phyloP scores from a whole-genome alignment of 2,113 vertebrate species.

The Sapayoa aenigma region DNA sequence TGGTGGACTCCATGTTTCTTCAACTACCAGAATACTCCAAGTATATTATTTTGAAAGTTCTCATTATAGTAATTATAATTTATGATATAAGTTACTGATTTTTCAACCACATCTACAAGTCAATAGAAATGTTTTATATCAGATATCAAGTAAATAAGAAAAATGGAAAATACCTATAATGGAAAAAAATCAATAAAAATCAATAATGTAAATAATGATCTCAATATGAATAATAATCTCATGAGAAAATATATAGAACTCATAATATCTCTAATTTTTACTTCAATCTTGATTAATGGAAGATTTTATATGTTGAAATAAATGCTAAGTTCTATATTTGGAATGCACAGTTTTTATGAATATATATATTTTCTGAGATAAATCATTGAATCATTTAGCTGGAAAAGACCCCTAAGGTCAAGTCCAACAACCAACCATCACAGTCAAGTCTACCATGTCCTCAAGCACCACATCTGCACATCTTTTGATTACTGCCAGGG shows the following conservation, averaged over 20 bases:
- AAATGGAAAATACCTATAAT: background rate
- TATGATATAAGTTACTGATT: background rate
- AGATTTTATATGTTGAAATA: background rate
- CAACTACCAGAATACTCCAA: background rate
- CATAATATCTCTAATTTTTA: background rate
- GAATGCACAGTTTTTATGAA: background rate
- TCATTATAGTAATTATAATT: background rate
- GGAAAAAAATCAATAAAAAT: background rate
- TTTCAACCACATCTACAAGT: background rate
- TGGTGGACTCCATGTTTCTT: background rate
- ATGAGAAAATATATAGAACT: background rate
- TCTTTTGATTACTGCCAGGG: background rate
- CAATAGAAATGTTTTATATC: background rate
- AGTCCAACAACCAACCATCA: background rate
- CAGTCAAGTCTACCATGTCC: background rate
- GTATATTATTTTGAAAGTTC: background rate
- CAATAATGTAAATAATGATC: background rate
- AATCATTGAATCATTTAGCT: background rate
- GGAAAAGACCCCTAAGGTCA: background rate
- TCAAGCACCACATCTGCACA: rapidly evolving
- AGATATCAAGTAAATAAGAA: background rate
- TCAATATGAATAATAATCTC: background rate
- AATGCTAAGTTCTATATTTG: background rate
- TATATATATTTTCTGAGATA: background rate
- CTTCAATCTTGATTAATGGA: background rate